Evolutionary conservation across 2,797 vertebrate genomes (phyloP), one percentile per base, ranked within the genome.

Genomic region (Eupleurogrammus muticus): DNA sequence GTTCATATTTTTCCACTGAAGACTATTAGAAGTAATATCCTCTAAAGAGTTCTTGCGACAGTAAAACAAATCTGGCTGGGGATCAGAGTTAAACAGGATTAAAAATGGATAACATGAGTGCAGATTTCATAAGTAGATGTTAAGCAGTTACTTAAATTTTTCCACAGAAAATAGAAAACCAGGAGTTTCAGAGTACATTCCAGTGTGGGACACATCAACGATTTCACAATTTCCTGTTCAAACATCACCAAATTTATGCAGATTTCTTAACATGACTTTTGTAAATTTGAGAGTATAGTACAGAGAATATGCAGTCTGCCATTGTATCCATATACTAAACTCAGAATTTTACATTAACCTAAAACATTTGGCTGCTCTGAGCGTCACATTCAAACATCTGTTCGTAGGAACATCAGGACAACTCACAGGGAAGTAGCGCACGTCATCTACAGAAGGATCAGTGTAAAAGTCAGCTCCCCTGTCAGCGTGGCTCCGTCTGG

Each of bases 381-480:
- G 5, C 11, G 36, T 42, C 40, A 14, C 40, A 14, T 42, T 42
- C 40, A 42, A 17, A 42, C 16, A 16, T 34, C 23, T 40, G 32
- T 24, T 17, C 6, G 7, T 9, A 7, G 17, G 40, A 44, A 17
- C 40, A 42, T 42, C 9, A 21, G 10, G 34, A 32, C 23, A 34
- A 8, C 35, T 40, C 1, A 32, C 5, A 47, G 32, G 47, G 4
- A 5, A 63, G 19, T 3, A 14, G 9, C 19, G 21, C 0, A 7
- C 1, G 19, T 36, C 2, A 14, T 23, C 5, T 1, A 49, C 2
- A 47, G 4, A 53, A 13, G 51, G 34, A 7, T 11, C 16, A 14
- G 54, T 34, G 24, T 61, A 16, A 68, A 72, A 20, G 12, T 11
- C 8, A 10, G 19, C 84, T 86, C 70, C 86, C 84, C 84, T 75